phyloP scores from a whole-genome alignment of 2,797 vertebrate species.

The Sebastes goodei region DNA sequence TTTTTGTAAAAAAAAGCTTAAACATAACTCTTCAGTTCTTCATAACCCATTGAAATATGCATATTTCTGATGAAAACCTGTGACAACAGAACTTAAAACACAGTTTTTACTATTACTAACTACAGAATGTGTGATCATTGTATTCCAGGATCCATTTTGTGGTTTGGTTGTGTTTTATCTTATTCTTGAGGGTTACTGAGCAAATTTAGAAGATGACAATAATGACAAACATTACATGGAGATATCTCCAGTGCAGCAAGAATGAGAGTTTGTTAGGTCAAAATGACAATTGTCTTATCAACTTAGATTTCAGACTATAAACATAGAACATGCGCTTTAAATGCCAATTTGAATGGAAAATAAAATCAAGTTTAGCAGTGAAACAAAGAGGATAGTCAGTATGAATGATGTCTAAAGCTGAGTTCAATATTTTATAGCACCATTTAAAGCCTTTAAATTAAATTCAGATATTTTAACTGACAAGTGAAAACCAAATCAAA shows the following conservation, averaged over 20 bases:
- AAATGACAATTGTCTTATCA: neutral
- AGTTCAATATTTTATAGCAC: neutral
- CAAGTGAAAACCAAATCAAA: neutral
- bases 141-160: neutral
- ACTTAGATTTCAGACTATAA: neutral
- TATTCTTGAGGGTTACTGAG: neutral
- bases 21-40: neutral
- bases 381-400: neutral
- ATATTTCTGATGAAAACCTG: neutral
- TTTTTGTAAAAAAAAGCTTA: neutral
- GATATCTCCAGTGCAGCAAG: neutral
- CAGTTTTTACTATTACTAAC: neutral
- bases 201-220: neutral
- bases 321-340: neutral
- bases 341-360: neutral
- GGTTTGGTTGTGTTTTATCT: neutral
- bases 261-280: neutral
- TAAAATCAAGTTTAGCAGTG: neutral
- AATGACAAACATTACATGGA: neutral
- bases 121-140: neutral
- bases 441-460: neutral
- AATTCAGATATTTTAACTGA: neutral
- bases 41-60: rapidly evolving
- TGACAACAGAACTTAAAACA: neutral
- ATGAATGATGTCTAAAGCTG: neutral